These are phyloP conservation scores for Nematostella vectensis DNA, from an alignment of 92 coral and sea anemone species.

Conservation along the genomic window DNA sequence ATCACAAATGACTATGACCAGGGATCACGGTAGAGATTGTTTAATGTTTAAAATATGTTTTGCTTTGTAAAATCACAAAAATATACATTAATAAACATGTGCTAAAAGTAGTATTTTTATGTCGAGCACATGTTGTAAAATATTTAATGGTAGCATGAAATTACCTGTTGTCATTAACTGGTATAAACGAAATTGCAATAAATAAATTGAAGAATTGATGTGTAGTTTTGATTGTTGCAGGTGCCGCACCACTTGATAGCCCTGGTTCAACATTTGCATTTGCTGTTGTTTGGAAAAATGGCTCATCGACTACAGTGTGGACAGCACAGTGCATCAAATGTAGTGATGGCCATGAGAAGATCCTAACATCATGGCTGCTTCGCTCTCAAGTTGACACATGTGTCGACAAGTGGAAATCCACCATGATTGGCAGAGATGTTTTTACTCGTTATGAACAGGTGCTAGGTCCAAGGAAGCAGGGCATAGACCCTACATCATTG, in stretches of 20 bases:
- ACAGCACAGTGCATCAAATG: conserved; percentile 83
- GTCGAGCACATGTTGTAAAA: too few species aligned
- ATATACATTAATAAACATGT: too few species aligned
- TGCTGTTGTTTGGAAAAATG: conserved; percentile 86
- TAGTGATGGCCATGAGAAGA: conserved; percentile 66
- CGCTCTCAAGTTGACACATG: conserved; percentile 80
- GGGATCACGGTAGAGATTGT: too few species aligned
- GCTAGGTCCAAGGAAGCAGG: conserved; percentile 51
- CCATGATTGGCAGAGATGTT: conserved; percentile 63
- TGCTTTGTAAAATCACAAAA: too few species aligned
- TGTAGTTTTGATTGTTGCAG: too few species aligned
- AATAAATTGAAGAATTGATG: too few species aligned
- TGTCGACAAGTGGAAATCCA: conserved; percentile 93
- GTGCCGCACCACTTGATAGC: conserved; percentile 67
- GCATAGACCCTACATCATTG: conserved; percentile 20
- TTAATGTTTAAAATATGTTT: too few species aligned
- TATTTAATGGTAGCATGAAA: too few species aligned
- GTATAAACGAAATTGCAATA: too few species aligned
- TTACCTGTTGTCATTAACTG: too few species aligned
- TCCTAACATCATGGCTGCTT: conserved; percentile 89
- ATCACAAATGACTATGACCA: too few species aligned
- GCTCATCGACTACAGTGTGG: conserved; percentile 90
- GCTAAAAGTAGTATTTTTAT: too few species aligned
- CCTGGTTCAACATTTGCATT: conserved; percentile 79
- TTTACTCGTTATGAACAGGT: conserved; percentile 66